A percentile compares a stretch with the other conserved stretches of the same genome.
phyloP scores from a whole-genome alignment of 2,888 invertebrate species.

The Dioctria linearis region DNA sequence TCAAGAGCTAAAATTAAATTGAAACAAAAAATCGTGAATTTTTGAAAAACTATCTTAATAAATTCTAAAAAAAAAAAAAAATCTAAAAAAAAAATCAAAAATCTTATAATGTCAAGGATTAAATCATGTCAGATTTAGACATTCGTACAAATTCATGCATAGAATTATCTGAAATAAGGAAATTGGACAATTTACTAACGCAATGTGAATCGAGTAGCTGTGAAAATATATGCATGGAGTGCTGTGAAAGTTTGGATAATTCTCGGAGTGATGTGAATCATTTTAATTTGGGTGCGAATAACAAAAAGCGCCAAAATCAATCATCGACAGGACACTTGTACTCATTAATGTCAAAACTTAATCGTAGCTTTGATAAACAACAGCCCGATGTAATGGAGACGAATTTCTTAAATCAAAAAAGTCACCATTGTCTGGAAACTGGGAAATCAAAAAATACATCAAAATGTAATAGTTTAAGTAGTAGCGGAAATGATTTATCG shows the following conservation, averaged over 20 bases:
- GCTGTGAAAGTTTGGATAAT: constrained; percentile 63
- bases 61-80: no score
- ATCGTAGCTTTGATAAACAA: constrained; percentile 60
- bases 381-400: constrained; percentile 60
- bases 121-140: constrained; percentile 63
- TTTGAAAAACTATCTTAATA: no score
- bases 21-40: background rate
- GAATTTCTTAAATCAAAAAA: constrained; percentile 52
- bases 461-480: constrained; percentile 61
- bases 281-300: background rate
- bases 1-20: background rate
- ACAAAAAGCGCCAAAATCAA: constrained; percentile 52
- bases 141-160: constrained; percentile 64
- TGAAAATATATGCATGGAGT: constrained; percentile 64
- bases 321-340: constrained; percentile 59
- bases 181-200: constrained; percentile 63
- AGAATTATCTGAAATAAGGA: constrained; percentile 64
- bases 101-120: constrained; percentile 36
- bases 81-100: constrained; percentile 17
- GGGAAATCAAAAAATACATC: constrained; percentile 55
- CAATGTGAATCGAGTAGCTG: constrained; percentile 65
- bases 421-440: constrained; percentile 21
- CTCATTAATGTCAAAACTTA: constrained; percentile 59
- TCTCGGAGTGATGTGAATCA: constrained; percentile 60
- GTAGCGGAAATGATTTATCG: constrained; percentile 59